Evolutionary conservation across 2,113 vertebrate species (phyloP), one percentile per base, ranked within the genome.

Genomic region (Menidia beryllina): DNA sequence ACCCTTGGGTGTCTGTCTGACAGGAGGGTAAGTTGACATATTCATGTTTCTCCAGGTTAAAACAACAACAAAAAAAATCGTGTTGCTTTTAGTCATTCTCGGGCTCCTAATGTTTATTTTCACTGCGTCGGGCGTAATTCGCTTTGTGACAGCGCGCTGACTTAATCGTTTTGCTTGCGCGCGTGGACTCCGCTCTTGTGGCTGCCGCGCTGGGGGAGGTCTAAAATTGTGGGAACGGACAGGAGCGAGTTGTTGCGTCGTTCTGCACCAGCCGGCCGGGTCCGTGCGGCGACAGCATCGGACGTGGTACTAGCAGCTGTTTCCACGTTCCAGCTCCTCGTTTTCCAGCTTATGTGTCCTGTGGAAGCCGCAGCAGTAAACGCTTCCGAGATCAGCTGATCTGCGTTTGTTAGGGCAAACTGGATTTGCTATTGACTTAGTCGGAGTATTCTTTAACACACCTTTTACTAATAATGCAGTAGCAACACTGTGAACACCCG

Each of bases 1-100:
- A 75, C 60, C 73, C 38, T 61, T 75, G 83, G 84, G 88, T 80
- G 79, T 74, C 67, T 27, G 64, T 88, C 59, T 88, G 87, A 86
- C 71, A 83, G 83, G 69, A 84, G 72, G 90, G 90, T 91, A 91
- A 23, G 90, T 86, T 79, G 56, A 58, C 58, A 69, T 70, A 52
- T 72, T 73, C 17, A 20, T 75, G 10, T 62, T 27, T 17, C 36
- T 30, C 19, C 7, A 47, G 60, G 26, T 25, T 1, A 53, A 13
- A 41, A 10, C 63, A 14, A n/a, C n/a, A n/a, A n/a, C n/a, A n/a
- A n/a, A n/a, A n/a, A n/a, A n/a, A n/a, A n/a, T n/a, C n/a, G 67
- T 47, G 57, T 60, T 34, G 61, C n/a, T 54, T 81, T 75, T 75
- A 61, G 69, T 81, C 68, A 73, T 75, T 81, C 54, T 69, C 38